Conservation (phyloP, 2,888 invertebrate genomes). For the Mimumesa dahlbomi region DNA sequence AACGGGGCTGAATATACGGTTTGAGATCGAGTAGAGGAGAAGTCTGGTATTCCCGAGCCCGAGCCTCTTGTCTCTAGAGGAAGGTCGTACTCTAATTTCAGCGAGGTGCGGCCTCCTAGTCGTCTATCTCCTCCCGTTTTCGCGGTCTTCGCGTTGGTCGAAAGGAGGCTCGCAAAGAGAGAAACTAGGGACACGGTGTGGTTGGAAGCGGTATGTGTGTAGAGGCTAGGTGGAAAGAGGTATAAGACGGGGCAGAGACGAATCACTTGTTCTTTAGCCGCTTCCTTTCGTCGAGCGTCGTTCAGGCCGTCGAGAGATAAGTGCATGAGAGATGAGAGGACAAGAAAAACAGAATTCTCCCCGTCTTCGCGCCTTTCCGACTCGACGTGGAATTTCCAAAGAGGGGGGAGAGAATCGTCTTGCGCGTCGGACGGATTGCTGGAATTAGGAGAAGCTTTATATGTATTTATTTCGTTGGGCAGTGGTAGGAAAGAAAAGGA, state of each 20-base stretch:
- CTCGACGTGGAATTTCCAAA: slow-evolving; percentile 29
- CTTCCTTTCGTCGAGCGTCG: slow-evolving; percentile 22
- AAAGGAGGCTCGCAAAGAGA: slow-evolving; percentile 21
- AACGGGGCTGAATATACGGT: slow-evolving; percentile 29
- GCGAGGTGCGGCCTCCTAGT: slow-evolving; percentile 24
- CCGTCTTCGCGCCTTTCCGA: slow-evolving; percentile 27
- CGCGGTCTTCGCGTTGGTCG: slow-evolving; percentile 39
- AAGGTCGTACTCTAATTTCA: slow-evolving; percentile 54
- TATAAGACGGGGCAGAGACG: slow-evolving; percentile 39
- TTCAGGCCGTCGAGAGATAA: slow-evolving; percentile 30
- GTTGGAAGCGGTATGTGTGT: neutral
- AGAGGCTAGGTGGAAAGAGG: slow-evolving; percentile 21
- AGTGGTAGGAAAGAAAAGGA: too few relatives aligned
- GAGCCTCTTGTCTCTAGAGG: slow-evolving; percentile 6
- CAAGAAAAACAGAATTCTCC: slow-evolving; percentile 42
- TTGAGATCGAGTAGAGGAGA: neutral
- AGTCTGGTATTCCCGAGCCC: slow-evolving; percentile 29
- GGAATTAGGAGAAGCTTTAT: slow-evolving; percentile 4
- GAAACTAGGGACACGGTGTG: slow-evolving; percentile 5
- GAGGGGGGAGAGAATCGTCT: too few relatives aligned
- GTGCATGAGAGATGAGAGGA: slow-evolving; percentile 35
- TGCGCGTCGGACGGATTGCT: slow-evolving; percentile 7
- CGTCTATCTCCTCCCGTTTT: slow-evolving; percentile 35
- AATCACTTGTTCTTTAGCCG: slow-evolving; percentile 46
- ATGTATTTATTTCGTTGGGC: neutral